Conservation (phyloP, 2,113 vertebrate species). For the Montifringilla adamsi region DNA sequence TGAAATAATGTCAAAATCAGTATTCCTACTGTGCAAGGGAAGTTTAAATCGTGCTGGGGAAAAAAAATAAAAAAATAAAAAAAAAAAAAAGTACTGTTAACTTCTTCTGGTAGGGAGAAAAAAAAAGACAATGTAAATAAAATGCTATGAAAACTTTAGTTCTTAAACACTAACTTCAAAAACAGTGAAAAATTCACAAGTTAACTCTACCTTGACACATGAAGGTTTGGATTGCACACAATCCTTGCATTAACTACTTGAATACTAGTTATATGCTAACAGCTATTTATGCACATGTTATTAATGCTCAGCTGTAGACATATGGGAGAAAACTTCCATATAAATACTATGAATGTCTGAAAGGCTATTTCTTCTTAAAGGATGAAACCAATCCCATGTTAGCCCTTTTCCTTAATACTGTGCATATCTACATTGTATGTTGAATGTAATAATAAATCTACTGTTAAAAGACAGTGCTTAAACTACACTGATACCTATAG, state of each 20-base stretch:
- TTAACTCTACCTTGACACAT: background rate
- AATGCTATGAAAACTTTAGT: background rate
- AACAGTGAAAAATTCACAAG: background rate
- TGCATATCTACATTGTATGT: background rate
- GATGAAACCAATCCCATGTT: background rate
- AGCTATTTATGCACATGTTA: background rate
- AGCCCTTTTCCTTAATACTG: background rate
- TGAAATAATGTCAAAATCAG: constrained; percentile 23
- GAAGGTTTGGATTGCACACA: background rate
- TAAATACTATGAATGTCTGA: background rate
- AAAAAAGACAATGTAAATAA: background rate
- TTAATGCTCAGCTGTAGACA: background rate
- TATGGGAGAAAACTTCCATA: background rate
- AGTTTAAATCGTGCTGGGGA: background rate
- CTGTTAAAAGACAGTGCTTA: background rate
- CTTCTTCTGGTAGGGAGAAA: background rate
- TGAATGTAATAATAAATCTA: background rate
- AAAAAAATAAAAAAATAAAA: background rate
- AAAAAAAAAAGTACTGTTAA: background rate
- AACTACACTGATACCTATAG: background rate
- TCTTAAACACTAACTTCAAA: background rate
- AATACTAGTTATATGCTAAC: background rate
- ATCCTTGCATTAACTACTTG: background rate
- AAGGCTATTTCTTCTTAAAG: background rate
- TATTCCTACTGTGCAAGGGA: background rate